Evolutionary conservation across 2,888 invertebrate species (phyloP).

Genomic region (Phymatocera aterrima): DNA sequence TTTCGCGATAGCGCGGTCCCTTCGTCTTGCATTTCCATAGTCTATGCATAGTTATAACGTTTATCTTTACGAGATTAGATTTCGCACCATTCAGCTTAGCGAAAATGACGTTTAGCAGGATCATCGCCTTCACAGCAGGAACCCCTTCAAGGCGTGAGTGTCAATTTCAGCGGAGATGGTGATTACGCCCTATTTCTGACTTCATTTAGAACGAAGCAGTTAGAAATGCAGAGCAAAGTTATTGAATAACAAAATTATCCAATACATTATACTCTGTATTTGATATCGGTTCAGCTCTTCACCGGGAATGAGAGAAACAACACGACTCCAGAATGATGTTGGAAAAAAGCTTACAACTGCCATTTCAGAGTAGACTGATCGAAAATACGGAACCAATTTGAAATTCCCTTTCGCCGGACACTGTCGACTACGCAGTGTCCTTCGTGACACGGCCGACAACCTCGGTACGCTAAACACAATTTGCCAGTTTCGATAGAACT

Average conservation of each 20-base stretch:
- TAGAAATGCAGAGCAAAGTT: not conserved
- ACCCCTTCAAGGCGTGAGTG: constrained; percentile 27
- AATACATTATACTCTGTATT: not conserved
- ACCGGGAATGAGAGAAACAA: not conserved
- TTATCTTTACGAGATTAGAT: constrained; percentile 42
- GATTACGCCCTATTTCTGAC: not conserved
- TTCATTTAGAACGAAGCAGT: not conserved
- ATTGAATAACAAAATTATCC: not conserved
- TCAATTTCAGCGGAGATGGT: constrained; percentile 28
- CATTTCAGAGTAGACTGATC: not conserved
- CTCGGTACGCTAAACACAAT: constrained; percentile 7
- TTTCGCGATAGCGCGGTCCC: not conserved
- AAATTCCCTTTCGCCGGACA: not conserved
- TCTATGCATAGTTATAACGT: constrained; percentile 43
- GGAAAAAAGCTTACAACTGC: not conserved
- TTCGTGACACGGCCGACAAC: not conserved
- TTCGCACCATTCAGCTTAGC: constrained; percentile 36
- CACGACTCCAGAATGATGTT: not conserved
- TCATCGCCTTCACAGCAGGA: constrained; percentile 29
- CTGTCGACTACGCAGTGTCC: not conserved
- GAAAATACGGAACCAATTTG: not conserved
- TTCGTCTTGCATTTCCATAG: constrained; percentile 41
- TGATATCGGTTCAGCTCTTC: not conserved
- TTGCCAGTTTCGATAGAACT: not conserved
- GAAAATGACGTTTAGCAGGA: constrained; percentile 33